Evolutionary conservation across 2,888 invertebrate genomes (phyloP).

Genomic region (Lasioglossum lativentre): DNA sequence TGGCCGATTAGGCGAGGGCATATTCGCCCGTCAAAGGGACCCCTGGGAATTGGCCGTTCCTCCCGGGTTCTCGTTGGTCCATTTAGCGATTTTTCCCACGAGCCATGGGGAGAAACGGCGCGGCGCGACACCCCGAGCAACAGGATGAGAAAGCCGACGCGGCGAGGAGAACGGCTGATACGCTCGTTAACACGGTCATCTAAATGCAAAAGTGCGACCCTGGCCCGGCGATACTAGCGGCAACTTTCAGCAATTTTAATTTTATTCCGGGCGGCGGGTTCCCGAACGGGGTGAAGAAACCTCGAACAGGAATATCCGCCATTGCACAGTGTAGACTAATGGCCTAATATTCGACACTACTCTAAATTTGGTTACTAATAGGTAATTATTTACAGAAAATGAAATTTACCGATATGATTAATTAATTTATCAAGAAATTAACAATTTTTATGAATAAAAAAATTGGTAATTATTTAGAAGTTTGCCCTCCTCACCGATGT

Average conservation of each 20-base stretch:
- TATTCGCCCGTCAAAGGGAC: slow-evolving; percentile 36
- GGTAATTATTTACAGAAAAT: too few species aligned
- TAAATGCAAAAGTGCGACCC: slow-evolving; percentile 50
- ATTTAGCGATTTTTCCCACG: slow-evolving; percentile 45
- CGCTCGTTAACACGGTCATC: slow-evolving; percentile 54
- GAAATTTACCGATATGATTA: too few species aligned
- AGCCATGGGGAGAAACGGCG: neutral
- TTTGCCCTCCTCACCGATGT: too few species aligned
- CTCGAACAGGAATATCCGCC: neutral
- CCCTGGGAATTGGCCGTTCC: slow-evolving; percentile 32
- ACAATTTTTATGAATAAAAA: too few species aligned
- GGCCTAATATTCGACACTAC: too few species aligned
- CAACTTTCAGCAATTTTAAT: slow-evolving; percentile 42
- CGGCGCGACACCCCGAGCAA: neutral
- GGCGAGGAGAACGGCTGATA: slow-evolving; percentile 34
- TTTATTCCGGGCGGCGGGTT: slow-evolving; percentile 20
- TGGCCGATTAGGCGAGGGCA: slow-evolving; percentile 35
- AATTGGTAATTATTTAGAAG: too few species aligned
- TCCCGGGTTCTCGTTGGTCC: slow-evolving; percentile 19
- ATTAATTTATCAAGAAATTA: too few species aligned
- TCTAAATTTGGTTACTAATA: too few species aligned
- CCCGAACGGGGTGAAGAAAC: neutral
- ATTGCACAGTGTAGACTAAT: too few species aligned
- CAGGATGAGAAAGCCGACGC: slow-evolving; percentile 38
- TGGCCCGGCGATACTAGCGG: slow-evolving; percentile 24